Conservation (phyloP, 2,797 vertebrate genomes). For the Trachops cirrhosus region DNA sequence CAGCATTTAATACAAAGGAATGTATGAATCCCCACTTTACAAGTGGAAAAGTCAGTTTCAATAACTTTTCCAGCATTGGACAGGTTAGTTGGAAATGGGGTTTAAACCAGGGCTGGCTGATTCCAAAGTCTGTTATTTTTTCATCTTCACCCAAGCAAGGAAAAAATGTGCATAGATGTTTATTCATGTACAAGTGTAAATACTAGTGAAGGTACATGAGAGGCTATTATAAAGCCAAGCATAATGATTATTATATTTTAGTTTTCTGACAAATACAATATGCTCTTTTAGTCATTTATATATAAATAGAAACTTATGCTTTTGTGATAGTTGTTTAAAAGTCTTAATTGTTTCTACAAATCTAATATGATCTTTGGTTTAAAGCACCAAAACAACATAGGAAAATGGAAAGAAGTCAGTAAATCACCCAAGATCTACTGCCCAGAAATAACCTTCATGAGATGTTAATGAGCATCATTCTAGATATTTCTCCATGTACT, state of each 20-base stretch:
- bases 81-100: background rate
- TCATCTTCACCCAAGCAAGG: background rate
- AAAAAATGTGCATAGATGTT: background rate
- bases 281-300: background rate
- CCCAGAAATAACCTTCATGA: background rate
- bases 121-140: background rate
- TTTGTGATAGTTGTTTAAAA: background rate
- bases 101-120: background rate
- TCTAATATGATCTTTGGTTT: background rate
- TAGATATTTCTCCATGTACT: background rate
- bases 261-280: background rate
- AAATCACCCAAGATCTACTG: background rate
- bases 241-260: background rate
- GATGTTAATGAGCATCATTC: background rate
- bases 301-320: background rate
- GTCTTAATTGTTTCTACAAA: background rate
- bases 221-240: background rate
- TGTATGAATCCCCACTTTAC: background rate
- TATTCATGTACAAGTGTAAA: background rate
- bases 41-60: background rate
- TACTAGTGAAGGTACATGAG: background rate
- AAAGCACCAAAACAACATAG: conserved; percentile 10
- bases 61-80: background rate
- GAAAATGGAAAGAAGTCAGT: background rate
- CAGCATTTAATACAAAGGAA: background rate